Conservation (phyloP, 2,113 vertebrate species). For the Chaenogobius annularis region DNA sequence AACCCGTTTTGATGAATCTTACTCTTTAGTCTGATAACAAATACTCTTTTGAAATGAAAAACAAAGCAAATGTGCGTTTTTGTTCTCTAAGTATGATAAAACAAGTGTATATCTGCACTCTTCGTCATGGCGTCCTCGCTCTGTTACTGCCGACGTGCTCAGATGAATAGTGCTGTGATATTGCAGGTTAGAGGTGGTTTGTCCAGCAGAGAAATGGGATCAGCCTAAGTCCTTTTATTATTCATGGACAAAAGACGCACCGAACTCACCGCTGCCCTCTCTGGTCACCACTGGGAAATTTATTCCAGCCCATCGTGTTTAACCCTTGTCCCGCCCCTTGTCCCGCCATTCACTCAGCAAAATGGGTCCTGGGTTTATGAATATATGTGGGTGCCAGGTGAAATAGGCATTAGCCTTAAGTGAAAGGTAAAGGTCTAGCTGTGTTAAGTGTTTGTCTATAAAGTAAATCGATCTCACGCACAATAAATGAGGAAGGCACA, state of each 20-base stretch:
- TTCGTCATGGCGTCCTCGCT: slow-evolving; percentile 3
- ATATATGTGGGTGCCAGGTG: not conserved
- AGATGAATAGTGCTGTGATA: slow-evolving; percentile 44
- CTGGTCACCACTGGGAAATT: slow-evolving; percentile 53
- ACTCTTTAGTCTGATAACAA: too few relatives aligned
- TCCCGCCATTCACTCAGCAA: slow-evolving; percentile 16
- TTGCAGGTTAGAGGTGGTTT: slow-evolving; percentile 35
- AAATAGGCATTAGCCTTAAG: not conserved
- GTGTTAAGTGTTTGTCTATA: not conserved
- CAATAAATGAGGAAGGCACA: not conserved
- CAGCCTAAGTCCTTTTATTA: slow-evolving; percentile 54
- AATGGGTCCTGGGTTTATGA: not conserved
- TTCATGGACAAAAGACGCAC: slow-evolving; percentile 58
- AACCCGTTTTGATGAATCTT: too few relatives aligned
- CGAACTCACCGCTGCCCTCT: slow-evolving; percentile 7
- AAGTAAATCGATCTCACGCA: not conserved
- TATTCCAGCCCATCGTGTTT: slow-evolving; percentile 47
- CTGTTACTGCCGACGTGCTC: not conserved
- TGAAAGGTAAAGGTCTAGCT: too few relatives aligned
- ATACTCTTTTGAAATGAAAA: too few relatives aligned
- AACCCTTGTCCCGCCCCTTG: slow-evolving; percentile 42
- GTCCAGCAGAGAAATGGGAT: slow-evolving; percentile 54
- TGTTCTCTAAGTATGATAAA: not conserved
- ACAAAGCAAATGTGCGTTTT: too few relatives aligned
- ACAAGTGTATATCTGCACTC: too few relatives aligned